These are phyloP conservation scores for Lycocorax pyrrhopterus DNA, from an alignment of 2,113 vertebrate species.

Conservation along the genomic window DNA sequence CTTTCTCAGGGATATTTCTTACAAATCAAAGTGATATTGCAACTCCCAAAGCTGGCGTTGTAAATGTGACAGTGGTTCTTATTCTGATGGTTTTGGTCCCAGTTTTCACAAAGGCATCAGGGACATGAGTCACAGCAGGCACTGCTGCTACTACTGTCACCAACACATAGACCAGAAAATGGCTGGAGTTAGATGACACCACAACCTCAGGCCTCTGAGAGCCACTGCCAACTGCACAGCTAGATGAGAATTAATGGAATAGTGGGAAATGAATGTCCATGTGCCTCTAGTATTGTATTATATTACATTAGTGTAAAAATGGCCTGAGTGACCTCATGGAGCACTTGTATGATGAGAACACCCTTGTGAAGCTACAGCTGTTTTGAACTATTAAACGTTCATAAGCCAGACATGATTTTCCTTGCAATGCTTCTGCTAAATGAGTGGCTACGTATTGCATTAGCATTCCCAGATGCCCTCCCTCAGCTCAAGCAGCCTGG, in stretches of 20 bases:
- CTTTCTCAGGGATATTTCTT: not conserved
- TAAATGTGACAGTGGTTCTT: constrained; percentile 14
- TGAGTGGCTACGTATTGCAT: constrained; percentile 6
- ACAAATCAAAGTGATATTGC: constrained; percentile 29
- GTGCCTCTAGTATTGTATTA: not conserved
- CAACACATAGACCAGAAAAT: not conserved
- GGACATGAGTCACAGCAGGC: rapidly evolving
- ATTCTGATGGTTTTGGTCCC: constrained; percentile 23
- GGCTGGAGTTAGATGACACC: not conserved
- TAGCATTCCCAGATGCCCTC: constrained; percentile 43
- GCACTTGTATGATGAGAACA: constrained; percentile 14
- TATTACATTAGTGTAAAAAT: not conserved
- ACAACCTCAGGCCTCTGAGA: not conserved
- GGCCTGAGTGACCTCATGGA: not conserved
- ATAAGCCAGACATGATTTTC: constrained; percentile 50
- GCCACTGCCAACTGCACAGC: not conserved
- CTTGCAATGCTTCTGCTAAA: constrained; percentile 13
- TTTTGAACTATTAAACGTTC: constrained; percentile 40
- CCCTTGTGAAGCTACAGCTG: constrained; percentile 47
- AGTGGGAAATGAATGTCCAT: not conserved
- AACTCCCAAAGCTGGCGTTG: constrained; percentile 6
- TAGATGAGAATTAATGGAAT: not conserved
- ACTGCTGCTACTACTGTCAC: not conserved
- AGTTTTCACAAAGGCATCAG: not conserved
- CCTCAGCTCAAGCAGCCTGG: constrained; percentile 16